A percentile compares a stretch with the other conserved stretches of the same genome.
These are phyloP conservation scores for Parnassius orleans DNA, from an alignment of 2,888 invertebrate genomes.

Conservation along the genomic window DNA sequence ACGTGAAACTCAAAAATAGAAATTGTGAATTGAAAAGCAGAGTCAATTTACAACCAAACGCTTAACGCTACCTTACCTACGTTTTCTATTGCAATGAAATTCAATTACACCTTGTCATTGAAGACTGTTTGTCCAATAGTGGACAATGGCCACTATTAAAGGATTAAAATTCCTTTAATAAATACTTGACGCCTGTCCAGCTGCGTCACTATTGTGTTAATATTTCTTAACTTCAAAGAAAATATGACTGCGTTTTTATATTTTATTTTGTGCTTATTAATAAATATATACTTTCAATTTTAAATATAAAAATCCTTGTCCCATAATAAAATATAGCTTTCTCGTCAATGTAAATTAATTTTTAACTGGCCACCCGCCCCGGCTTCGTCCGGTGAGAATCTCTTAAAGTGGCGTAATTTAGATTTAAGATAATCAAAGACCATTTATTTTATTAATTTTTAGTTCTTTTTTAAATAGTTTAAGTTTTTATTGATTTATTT, in stretches of 20 bases:
- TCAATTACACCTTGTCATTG: constrained; percentile 5
- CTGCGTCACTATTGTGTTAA: constrained; percentile 4
- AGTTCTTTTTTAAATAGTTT: too few species aligned
- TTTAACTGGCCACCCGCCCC: too few species aligned
- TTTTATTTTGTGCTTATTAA: background rate
- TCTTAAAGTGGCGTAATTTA: too few species aligned
- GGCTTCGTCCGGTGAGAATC: too few species aligned
- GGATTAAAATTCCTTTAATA: constrained; percentile 23
- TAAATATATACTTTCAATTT: background rate
- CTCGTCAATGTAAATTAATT: too few species aligned
- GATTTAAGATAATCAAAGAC: too few species aligned
- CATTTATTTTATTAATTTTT: too few species aligned
- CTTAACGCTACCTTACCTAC: background rate
- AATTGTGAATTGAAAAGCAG: too few species aligned
- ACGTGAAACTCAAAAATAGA: too few species aligned
- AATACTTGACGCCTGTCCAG: constrained; percentile 22
- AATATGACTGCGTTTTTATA: constrained; percentile 1
- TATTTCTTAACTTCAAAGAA: constrained; percentile 1
- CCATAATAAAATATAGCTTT: too few species aligned
- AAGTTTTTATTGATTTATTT: too few species aligned
- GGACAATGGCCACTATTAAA: constrained; percentile 22
- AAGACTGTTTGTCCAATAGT: background rate
- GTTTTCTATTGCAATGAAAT: constrained; percentile 1
- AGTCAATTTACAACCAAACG: too few species aligned
- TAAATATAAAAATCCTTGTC: background rate